Conservation (phyloP, 2,113 vertebrate species). For the Larimichthys crocea region DNA sequence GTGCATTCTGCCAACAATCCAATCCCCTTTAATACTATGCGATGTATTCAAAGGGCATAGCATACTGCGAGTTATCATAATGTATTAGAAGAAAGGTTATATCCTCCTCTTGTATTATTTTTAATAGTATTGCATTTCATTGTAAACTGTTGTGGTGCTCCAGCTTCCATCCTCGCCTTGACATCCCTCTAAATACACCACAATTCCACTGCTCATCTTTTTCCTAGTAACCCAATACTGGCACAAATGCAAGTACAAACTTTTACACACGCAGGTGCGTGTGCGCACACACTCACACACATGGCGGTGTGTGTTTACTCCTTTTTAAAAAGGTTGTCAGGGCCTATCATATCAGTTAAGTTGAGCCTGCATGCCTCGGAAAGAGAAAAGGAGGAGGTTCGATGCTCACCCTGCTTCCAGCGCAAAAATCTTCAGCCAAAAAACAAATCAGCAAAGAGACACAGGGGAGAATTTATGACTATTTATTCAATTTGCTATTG, state of each 20-base stretch:
- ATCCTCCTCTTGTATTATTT: constrained; percentile 51
- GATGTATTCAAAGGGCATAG: constrained; percentile 28
- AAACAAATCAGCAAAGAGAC: constrained; percentile 62
- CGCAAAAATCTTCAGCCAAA: constrained; percentile 44
- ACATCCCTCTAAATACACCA: constrained; percentile 64
- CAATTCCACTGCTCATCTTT: constrained; percentile 41
- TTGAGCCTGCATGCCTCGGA: constrained; percentile 42
- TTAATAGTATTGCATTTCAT: constrained; percentile 45
- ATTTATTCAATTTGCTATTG: constrained; percentile 67
- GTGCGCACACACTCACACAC: constrained; percentile 18
- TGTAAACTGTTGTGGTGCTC: constrained; percentile 44
- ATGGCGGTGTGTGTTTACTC: constrained; percentile 42
- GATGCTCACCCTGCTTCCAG: constrained; percentile 32
- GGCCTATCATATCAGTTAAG: constrained; percentile 53
- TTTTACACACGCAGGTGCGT: constrained; percentile 65
- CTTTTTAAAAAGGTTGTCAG: constrained; percentile 61
- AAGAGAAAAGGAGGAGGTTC: constrained; percentile 41
- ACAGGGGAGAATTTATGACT: constrained; percentile 61
- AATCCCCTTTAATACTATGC: constrained; percentile 26
- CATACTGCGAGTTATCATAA: constrained; percentile 32
- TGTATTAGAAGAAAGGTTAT: constrained; percentile 36
- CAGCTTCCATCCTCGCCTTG: constrained; percentile 68
- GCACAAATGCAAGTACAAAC: constrained; percentile 43
- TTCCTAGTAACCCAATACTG: constrained; percentile 47
- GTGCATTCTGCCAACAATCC: constrained; percentile 34